Evolutionary conservation across 2,888 invertebrate species (phyloP), one percentile per base, ranked within the genome.

Genomic region (Eilema griseolum): DNA sequence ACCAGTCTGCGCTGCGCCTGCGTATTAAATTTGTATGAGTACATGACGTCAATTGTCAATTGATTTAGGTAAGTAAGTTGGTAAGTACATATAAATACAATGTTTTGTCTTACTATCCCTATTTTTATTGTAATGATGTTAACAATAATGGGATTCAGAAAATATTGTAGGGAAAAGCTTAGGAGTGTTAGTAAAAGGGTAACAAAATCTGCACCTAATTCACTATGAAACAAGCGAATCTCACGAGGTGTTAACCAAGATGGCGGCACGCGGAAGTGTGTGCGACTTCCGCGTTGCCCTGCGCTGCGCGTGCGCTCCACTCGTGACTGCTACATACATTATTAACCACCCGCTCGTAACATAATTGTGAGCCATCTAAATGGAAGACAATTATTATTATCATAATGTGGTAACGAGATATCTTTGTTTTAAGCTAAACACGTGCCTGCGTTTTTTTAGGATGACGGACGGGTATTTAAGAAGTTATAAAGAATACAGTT

Each of bases 191-290:
- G 23, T 23, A 62, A 28, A 67, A 24, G 23, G 33, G 37, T 69
- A 72, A 64, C 66, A 71, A 33, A 8, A 33, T 74, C 74, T 72
- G 77, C 74, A 74, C 67, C 71, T 78, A 81, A 80, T 78, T 81
- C 72, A 74, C 77, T 81, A 77, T 76, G 84, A 83, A 87, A 84
- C 86, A 81, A 85, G 90, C 91, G 89, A 91, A 93, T 93, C 93
- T 92, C 86, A 88, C 87, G 88, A 89, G 88, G 90, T 90, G 90
- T 89, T 86, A 87, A 89, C 86, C 91, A 94, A 95, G 93, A 95
- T 94, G 95, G 94, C 93, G 94, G 93, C 88, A 93, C 92, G 94
- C 94, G 95, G 94, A 95, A 94, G 93, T 94, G 89, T 86, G 88
- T 88, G 83, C 85, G 89, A 93, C 93, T 94, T 94, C 94, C 94